Conservation (phyloP, 1,140 invertebrate genomes). For the Oscheius sp. region DNA sequence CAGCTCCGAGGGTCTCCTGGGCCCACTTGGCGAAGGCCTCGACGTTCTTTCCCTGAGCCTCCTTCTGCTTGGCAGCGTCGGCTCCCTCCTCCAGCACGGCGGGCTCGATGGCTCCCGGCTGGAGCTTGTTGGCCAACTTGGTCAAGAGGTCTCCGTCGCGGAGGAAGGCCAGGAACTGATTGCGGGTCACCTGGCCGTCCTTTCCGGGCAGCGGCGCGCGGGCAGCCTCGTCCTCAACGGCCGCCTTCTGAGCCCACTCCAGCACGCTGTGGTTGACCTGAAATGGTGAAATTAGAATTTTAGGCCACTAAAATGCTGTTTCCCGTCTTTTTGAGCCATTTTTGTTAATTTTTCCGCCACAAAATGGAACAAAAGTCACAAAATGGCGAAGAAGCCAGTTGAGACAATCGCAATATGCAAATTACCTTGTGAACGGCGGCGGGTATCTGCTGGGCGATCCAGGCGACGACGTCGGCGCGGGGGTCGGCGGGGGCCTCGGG, state of each 20-base stretch:
- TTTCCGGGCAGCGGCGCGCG: constrained; percentile 43
- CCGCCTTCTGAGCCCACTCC: constrained; percentile 43
- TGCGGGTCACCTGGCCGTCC: constrained; percentile 45
- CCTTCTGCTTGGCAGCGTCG: constrained; percentile 49
- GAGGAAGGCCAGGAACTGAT: constrained; percentile 48
- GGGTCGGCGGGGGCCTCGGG: constrained; percentile 38
- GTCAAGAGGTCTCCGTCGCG: constrained; percentile 46
- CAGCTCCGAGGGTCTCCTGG: constrained; percentile 42
- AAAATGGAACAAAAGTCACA: not conserved
- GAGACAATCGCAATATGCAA: too few relatives aligned
- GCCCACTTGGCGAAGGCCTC: constrained; percentile 49
- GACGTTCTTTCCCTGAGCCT: constrained; percentile 46
- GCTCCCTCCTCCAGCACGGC: constrained; percentile 38
- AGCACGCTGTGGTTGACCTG: constrained; percentile 45
- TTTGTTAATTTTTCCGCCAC: not conserved
- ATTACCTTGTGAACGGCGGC: constrained; percentile 47
- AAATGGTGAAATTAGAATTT: not conserved
- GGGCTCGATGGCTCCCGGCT: constrained; percentile 38
- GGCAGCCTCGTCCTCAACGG: constrained; percentile 42
- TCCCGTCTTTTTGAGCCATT: not conserved
- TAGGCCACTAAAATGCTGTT: too few relatives aligned
- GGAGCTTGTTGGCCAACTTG: constrained; percentile 49
- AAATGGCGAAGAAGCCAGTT: too few relatives aligned
- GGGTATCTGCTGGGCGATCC: constrained; percentile 44
- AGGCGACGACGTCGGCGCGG: constrained; percentile 47